These are phyloP conservation scores for Cricetomys ansorgei DNA, from an alignment of 2,113 vertebrate species.

Conservation along the genomic window DNA sequence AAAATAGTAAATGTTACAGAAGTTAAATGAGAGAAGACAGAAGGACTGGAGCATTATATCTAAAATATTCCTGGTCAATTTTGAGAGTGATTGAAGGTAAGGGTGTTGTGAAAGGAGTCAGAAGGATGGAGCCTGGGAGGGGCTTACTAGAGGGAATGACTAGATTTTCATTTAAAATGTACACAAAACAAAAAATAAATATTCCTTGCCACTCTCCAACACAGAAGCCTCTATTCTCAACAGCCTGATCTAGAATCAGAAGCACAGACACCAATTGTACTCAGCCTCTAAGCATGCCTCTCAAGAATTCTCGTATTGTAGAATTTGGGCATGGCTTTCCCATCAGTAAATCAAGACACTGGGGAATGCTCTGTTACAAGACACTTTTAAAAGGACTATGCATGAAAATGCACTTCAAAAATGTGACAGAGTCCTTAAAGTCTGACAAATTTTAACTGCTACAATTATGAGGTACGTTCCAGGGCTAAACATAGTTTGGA, in stretches of 20 bases:
- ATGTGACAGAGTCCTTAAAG: neutral
- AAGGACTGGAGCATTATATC: no score
- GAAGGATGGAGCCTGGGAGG: no score
- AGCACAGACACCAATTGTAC: no score
- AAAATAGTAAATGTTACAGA: neutral
- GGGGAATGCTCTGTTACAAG: neutral
- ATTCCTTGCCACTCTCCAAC: neutral
- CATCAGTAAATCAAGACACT: neutral
- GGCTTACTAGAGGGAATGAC: no score
- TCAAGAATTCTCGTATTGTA: neutral
- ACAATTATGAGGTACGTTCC: neutral
- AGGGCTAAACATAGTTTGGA: neutral
- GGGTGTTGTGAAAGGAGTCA: no score
- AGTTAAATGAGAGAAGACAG: neutral
- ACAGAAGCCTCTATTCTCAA: neutral
- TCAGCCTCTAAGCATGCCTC: neutral
- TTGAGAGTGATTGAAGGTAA: neutral
- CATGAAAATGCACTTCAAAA: neutral
- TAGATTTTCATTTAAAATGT: neutral
- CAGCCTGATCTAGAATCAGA: rapidly evolving
- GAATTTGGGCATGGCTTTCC: neutral
- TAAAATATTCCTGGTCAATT: neutral
- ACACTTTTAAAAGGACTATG: neutral
- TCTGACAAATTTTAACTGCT: neutral
- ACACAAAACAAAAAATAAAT: neutral